Conservation (phyloP, 2,888 invertebrate species). For the Cheilosia scutellata region DNA sequence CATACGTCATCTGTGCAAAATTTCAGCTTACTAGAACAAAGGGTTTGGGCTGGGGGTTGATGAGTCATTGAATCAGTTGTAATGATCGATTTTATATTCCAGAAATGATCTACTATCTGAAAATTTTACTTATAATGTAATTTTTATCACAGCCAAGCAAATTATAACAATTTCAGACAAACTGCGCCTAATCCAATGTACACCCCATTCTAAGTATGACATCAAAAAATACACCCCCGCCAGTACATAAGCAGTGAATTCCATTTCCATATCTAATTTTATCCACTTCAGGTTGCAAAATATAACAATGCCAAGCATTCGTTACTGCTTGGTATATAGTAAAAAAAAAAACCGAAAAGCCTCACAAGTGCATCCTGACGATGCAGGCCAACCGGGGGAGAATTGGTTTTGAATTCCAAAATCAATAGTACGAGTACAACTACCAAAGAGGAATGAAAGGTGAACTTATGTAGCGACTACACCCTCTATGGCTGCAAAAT, state of each 20-base stretch:
- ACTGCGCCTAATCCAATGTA: neutral
- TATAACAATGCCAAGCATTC: neutral
- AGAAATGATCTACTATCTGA: neutral
- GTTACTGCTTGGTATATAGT: neutral
- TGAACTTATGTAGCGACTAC: conserved; percentile 2
- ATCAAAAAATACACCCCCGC: neutral
- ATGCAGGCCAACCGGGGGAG: neutral
- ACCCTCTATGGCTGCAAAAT: neutral
- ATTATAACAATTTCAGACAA: neutral
- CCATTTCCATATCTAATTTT: conserved; percentile 9
- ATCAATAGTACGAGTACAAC: conserved; percentile 41
- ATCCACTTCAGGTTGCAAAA: neutral
- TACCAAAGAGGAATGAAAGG: neutral
- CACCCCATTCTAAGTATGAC: neutral
- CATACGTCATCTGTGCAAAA: too few species aligned
- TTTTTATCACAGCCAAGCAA: neutral
- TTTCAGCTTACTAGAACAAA: too few species aligned
- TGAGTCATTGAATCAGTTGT: too few species aligned
- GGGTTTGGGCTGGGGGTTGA: too few species aligned
- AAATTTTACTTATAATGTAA: neutral
- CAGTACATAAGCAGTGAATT: neutral
- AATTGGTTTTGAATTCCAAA: conserved; percentile 36
- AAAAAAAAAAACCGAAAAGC: conserved; percentile 19
- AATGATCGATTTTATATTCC: too few species aligned
- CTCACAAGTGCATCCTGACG: conserved; percentile 49